A percentile compares a stretch with the other conserved stretches of the same genome.
Conservation (phyloP, 1,140 invertebrate genomes). For the Acromyrmex echinatior region DNA sequence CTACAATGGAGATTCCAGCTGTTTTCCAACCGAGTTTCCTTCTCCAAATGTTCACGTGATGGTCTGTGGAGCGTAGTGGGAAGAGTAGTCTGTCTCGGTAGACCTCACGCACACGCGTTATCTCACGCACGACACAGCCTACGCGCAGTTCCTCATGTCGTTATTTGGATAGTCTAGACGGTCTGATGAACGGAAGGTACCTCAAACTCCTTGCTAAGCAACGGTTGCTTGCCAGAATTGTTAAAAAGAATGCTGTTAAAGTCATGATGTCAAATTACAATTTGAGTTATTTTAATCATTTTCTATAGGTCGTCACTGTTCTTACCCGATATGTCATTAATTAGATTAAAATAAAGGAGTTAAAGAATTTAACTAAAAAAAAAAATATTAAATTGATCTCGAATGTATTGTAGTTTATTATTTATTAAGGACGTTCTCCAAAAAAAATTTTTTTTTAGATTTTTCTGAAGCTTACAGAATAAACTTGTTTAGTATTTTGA, state of each 20-base stretch:
- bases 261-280: too few species aligned
- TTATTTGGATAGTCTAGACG: constrained; percentile 68
- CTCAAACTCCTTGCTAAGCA: constrained; percentile 54
- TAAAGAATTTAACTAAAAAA: too few species aligned
- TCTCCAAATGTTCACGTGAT: neutral
- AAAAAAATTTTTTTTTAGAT: too few species aligned
- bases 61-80: neutral
- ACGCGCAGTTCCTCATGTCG: neutral
- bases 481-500: too few species aligned
- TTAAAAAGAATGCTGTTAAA: neutral
- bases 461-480: too few species aligned
- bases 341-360: too few species aligned
- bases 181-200: constrained; percentile 63
- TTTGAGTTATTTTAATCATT: too few species aligned
- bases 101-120: neutral
- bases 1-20: neutral
- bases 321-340: too few species aligned
- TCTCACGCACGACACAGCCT: constrained; percentile 6
- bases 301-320: too few species aligned
- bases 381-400: too few species aligned
- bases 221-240: neutral
- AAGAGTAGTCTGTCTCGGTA: neutral
- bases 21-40: neutral
- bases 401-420: too few species aligned
- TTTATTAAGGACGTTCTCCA: too few species aligned